Evolutionary conservation across 2,888 invertebrate species (phyloP), one percentile per base, ranked within the genome.

Genomic region (Agrotis puta): DNA sequence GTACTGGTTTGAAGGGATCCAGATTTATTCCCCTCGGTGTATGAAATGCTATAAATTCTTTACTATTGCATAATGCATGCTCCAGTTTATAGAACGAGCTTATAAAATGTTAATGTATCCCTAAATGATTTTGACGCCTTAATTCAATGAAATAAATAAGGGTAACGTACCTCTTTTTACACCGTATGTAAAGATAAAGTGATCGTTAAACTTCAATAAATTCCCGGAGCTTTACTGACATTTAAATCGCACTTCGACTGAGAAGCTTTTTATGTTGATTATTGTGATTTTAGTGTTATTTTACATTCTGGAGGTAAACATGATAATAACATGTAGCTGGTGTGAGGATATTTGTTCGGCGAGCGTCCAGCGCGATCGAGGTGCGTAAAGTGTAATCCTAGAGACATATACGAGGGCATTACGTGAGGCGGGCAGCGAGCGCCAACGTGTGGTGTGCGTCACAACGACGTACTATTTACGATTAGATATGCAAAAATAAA

Each of bases 331-430:
- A 59, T 72, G 73, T 69, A 76, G 54, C 18, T 61, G n/a, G 72
- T 71, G 74, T 79, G 45, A 50, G 70, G 74, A 66, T 85, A 85
- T 88, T 88, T 85, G 87, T 86, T 83, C 77, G 67, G 27, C 43
- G 64, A 13, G 22, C 39, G 69, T 82, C 80, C 71, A 83, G 14
- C 73, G 76, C 72, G 73, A 64, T 45, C 70, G 78, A 87, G 85
- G 87, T 85, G 88, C 85, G 89, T 91, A 91, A 92, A 90, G 87
- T 88, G 88, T 85, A 87, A 88, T 89, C 72, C 74, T 67, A 57
- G 71, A 70, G 89, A 91, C 89, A 87, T 84, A 84, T 90, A 91
- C 81, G 85, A 85, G 79, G 79, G 74, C 85, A 87, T 88, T 85
- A 88, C 16, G 64, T n/a, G 57, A 56, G 53, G 45, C 43, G 43